These are phyloP conservation scores for Cotesia vestalis DNA, from an alignment of 1,140 invertebrate species.

Conservation along the genomic window DNA sequence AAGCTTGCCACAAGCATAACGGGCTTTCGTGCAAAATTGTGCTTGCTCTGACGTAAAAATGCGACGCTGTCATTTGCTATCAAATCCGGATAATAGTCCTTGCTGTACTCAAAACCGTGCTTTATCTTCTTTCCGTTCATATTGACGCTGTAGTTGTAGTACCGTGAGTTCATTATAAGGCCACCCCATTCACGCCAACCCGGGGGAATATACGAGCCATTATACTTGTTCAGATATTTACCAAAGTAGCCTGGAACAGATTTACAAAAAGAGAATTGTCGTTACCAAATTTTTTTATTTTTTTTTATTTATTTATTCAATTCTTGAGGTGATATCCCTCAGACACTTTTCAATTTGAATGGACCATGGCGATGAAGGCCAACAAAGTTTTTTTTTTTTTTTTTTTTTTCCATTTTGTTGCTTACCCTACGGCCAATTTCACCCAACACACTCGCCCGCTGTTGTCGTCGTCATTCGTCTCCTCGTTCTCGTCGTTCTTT, in stretches of 20 bases:
- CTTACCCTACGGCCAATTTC: slow-evolving; percentile 33
- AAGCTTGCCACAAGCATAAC: slow-evolving; percentile 93
- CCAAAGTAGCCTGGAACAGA: slow-evolving; percentile 88
- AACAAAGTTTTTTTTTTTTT: slow-evolving; percentile 24
- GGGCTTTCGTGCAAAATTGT: slow-evolving; percentile 85
- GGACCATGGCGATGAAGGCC: too few species aligned
- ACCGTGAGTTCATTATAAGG: slow-evolving; percentile 95
- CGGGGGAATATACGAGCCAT: slow-evolving; percentile 89
- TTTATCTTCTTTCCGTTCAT: slow-evolving; percentile 94
- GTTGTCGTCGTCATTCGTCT: slow-evolving; percentile 3
- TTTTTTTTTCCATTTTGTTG: not conserved
- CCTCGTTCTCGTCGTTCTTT: slow-evolving; percentile 23
- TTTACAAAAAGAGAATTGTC: not conserved
- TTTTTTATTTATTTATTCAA: not conserved
- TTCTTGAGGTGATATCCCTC: too few species aligned
- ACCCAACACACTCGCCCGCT: not conserved
- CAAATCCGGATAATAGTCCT: slow-evolving; percentile 97
- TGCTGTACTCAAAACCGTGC: slow-evolving; percentile 90
- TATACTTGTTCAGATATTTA: slow-evolving; percentile 99
- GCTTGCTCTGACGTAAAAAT: slow-evolving; percentile 88
- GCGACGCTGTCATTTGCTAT: slow-evolving; percentile 96
- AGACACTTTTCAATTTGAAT: too few species aligned
- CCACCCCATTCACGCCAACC: slow-evolving; percentile 98
- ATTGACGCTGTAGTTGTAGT: slow-evolving; percentile 98
- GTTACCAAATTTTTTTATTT: not conserved